phyloP scores from a whole-genome alignment of 92 coral and sea anemone species.

The Porites divaricata region DNA sequence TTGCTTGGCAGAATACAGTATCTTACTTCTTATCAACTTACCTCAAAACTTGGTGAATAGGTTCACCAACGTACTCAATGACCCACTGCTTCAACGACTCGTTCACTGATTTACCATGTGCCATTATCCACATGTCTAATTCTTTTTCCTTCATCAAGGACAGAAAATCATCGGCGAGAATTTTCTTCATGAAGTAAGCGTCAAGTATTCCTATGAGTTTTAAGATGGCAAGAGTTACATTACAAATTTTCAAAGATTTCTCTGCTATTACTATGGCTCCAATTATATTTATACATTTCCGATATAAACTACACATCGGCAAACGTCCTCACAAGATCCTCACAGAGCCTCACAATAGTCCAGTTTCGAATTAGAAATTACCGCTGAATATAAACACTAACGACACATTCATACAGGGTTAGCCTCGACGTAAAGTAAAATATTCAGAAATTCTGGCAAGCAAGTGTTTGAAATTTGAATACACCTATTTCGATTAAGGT shows the following conservation, averaged over 20 bases:
- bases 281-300: not conserved
- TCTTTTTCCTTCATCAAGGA: conserved; percentile 52
- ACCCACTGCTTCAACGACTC: conserved; percentile 65
- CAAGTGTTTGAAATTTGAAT: too few relatives aligned
- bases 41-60: conserved; percentile 70
- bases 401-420: too few relatives aligned
- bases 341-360: too few relatives aligned
- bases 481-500: too few relatives aligned
- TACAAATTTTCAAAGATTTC: not conserved
- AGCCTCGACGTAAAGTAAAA: too few relatives aligned
- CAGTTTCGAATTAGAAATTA: too few relatives aligned
- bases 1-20: not conserved
- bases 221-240: not conserved
- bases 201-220: conserved; percentile 62
- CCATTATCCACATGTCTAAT: conserved; percentile 56
- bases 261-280: not conserved
- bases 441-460: too few relatives aligned
- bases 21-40: not conserved
- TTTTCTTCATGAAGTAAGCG: conserved; percentile 60
- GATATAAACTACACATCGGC: not conserved
- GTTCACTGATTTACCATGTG: conserved; percentile 54
- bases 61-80: conserved; percentile 81
- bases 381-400: too few relatives aligned
- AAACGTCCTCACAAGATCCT: not conserved
- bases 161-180: conserved; percentile 59